Base-by-base conservation (phyloP, 2,888 invertebrate genomes). In the Aporophyla lueneburgensis region DNA sequence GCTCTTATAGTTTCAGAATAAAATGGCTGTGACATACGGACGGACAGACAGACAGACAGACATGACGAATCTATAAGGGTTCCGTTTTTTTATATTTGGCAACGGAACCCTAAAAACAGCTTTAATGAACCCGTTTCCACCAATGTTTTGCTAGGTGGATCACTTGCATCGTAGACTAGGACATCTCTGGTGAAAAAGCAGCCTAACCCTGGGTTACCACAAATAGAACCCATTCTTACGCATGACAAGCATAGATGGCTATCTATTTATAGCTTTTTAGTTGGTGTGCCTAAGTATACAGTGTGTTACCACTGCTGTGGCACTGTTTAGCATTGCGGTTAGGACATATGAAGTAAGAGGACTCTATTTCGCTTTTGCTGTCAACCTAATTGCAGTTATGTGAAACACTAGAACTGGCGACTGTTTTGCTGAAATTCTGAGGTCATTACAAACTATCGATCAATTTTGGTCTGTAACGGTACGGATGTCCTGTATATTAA, bases 381-480 rank as follows among this genome's bases (percentile, higher is more conserved):
- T n/a, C 43, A 27, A 43, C 1, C 1, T 54, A 43, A 10, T 43
- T 16, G 5, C 12, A 27, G 1, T 33, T 33, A 24, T 19, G 10
- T 46, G 1, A 33, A 67, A 19, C 2, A 14, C 24, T n/a, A 65
- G 49, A n/a, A 51, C 9, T 43, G 16, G 5, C 19, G 7, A 33
- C n/a, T 19, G 2, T 40, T 71, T n/a, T n/a, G 0, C 5, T 51
- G 12, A 49, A 51, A 51, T 2, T 51, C 40, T 43, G 5, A n/a
- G 4, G 58, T n/a, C 40, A 33, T 58, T 58, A 72, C 5, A 5
- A 40, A 12, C 40, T 7, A 24, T 27, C 12, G 3, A 54, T 65
- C 49, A 75, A 63, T 74, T 7, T 63, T 63, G 5, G 16, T 33
- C 43, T 24, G 19, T 43, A 75, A 51, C 16, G 19, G n/a, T 24